Evolutionary conservation across 2,888 invertebrate species (phyloP).

Genomic region (Geotrupes spiniger): DNA sequence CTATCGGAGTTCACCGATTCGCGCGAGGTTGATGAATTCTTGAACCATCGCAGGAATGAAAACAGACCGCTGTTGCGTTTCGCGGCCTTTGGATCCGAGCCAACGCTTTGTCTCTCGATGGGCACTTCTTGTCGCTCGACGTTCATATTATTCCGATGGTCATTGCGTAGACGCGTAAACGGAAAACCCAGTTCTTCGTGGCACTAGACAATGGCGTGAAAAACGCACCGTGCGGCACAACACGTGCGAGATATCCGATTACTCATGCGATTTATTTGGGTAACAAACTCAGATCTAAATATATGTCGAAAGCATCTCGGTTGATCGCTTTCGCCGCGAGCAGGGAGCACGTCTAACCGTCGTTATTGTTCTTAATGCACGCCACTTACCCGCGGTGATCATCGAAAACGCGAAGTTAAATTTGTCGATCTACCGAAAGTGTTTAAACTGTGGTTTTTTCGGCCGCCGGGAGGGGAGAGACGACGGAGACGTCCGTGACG

Average conservation of each 20-base stretch:
- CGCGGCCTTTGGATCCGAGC: conserved; percentile 46
- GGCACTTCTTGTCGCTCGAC: conserved; percentile 35
- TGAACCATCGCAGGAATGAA: conserved; percentile 73
- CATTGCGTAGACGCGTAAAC: conserved; percentile 27
- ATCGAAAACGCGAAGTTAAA: conserved; percentile 14
- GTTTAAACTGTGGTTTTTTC: conserved; percentile 14
- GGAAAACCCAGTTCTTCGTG: conserved; percentile 24
- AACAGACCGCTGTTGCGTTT: conserved; percentile 54
- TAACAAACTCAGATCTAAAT: background rate
- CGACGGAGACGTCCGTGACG: conserved; percentile 25
- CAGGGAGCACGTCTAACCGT: background rate
- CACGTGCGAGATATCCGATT: conserved; percentile 15
- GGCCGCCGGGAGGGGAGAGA: conserved; percentile 16
- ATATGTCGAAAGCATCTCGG: background rate
- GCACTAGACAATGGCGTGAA: conserved; percentile 1
- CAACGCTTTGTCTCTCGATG: conserved; percentile 45
- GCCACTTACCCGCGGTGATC: conserved; percentile 28
- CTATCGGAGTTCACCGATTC: conserved; percentile 39
- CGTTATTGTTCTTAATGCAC: conserved; percentile 13
- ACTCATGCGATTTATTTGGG: conserved; percentile 29
- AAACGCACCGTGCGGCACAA: conserved; percentile 4
- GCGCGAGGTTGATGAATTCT: conserved; percentile 51
- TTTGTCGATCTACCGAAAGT: conserved; percentile 5
- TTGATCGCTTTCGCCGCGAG: background rate
- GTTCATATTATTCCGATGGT: conserved; percentile 37